Evolutionary conservation across 2,113 vertebrate species (phyloP).

Genomic region (Microtus richardsoni): DNA sequence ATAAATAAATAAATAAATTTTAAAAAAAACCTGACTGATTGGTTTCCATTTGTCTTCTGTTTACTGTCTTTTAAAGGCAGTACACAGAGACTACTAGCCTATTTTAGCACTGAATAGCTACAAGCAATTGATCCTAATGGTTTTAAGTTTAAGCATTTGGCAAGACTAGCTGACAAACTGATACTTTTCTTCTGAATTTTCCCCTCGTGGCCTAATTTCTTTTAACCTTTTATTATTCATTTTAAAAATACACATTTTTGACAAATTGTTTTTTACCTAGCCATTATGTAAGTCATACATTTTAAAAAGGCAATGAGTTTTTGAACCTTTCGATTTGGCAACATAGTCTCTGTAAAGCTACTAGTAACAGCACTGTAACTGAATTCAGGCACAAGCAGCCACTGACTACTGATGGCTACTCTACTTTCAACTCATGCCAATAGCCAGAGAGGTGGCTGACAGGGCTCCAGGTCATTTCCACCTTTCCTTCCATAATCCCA

Average conservation of each 20-base stretch:
- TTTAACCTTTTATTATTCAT: constrained; percentile 52
- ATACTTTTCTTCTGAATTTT: constrained; percentile 67
- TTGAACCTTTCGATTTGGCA: constrained; percentile 50
- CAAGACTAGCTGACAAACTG: constrained; percentile 66
- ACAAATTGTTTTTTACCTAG: constrained; percentile 53
- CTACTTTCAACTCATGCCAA: background rate
- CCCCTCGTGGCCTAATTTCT: constrained; percentile 62
- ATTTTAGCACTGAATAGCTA: constrained; percentile 56
- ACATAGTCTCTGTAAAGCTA: constrained; percentile 41
- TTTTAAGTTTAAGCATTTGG: constrained; percentile 78
- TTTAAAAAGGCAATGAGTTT: background rate
- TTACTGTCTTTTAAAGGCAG: background rate
- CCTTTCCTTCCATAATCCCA: background rate
- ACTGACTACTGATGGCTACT: background rate
- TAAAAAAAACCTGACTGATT: too few species aligned
- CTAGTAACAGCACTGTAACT: constrained; percentile 52
- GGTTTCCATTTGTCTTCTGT: background rate
- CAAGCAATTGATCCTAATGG: constrained; percentile 72
- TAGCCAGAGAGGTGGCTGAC: background rate
- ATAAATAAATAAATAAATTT: too few species aligned
- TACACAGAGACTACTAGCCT: constrained; percentile 1
- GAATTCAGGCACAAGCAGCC: constrained; percentile 18
- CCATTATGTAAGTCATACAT: constrained; percentile 38
- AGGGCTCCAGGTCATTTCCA: background rate
- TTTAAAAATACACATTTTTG: constrained; percentile 61